Percentiles rank a stretch among this genome's conserved stretches.
Evolutionary conservation across 2,797 vertebrate genomes (phyloP).

Genomic region (Chiroxiphia lanceolata): DNA sequence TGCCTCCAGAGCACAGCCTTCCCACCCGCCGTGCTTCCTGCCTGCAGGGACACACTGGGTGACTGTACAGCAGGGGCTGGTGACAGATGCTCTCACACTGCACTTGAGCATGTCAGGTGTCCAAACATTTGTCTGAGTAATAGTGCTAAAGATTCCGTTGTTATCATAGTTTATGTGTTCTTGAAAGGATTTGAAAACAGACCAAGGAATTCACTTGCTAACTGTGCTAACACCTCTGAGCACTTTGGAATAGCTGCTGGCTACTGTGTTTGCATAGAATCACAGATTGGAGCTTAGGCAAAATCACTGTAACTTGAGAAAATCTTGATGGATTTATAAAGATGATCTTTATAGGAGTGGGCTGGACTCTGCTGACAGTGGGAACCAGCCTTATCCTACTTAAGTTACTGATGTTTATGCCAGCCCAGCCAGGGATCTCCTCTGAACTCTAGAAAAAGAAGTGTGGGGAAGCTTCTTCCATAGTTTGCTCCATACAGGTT

Average conservation of each 20-base stretch:
- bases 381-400: background rate
- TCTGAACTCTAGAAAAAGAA: background rate
- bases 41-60: background rate
- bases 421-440: background rate
- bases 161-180: background rate
- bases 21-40: background rate
- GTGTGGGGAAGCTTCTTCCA: background rate
- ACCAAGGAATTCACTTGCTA: background rate
- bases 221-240: background rate
- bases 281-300: background rate
- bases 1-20: background rate
- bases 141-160: background rate
- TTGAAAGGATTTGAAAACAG: conserved; percentile 27
- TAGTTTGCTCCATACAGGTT: background rate
- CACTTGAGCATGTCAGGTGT: background rate
- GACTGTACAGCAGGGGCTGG: background rate
- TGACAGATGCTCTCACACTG: background rate
- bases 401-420: background rate
- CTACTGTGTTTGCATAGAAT: background rate
- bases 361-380: background rate
- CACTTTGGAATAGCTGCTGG: background rate
- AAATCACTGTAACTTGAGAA: background rate
- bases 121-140: conserved; percentile 25
- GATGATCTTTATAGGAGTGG: background rate
- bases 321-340: background rate